Evolutionary conservation across 2,797 vertebrate species (phyloP), one percentile per base, ranked within the genome.

Genomic region (Sarcophilus harrisii): DNA sequence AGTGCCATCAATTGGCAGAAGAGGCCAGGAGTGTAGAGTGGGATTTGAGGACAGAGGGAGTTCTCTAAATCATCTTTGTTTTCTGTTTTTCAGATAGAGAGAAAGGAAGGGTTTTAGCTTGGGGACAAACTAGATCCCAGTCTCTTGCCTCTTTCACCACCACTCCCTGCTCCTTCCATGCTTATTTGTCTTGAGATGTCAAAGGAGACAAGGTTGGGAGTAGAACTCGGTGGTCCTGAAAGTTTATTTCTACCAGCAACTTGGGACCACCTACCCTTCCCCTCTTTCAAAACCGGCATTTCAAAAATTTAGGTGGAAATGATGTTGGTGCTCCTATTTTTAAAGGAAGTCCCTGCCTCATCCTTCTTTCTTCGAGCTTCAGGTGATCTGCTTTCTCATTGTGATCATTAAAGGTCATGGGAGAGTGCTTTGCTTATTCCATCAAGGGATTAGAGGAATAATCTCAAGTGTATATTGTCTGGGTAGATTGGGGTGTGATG

Each of bases 401-500:
- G 92, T 92, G 8, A 81, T 81, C 38, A 81, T 57, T 16, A 92
- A 91, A 95, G 52, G 81, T 49, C 73, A 90, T 45, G 93, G 90
- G 16, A 95, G 14, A 24, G 1, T 62, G 38, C 73, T 60, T 90
- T 93, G 55, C 54, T 21, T 49, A 24, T 95, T 21, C 94, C 59
- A 27, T 1, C 59, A 66, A 87, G 49, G 73, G 21, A 49, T 87
- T 87, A 87, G 73, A 45, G 10, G 24, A 87, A 87, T 87, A 87
- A 49, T 87, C 73, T 49, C 73, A 81, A 81, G 3, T 49, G 38
- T 24, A 87, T 45, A 87, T 38, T 49, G 38, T 3, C 73, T 49
- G 24, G 73, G 38, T 66, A 94, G 96, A 90, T 94, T 91, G 95
- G 52, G 55, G 95, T 93, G 92, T 90, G 92, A 58, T 24, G 49